phyloP scores from a whole-genome alignment of 2,888 invertebrate genomes.

The Willowsia nigromaculata region DNA sequence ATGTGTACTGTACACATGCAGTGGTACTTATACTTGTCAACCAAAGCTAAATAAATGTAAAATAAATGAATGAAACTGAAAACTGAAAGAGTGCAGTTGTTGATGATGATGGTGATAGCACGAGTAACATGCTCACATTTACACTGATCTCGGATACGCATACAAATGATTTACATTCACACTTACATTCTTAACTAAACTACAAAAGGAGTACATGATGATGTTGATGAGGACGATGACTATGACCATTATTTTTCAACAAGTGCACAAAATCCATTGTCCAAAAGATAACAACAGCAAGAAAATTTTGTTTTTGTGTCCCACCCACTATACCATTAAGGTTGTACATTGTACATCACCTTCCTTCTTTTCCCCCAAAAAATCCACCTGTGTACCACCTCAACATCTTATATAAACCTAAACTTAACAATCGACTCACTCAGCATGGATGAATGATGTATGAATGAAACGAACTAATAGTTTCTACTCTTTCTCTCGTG shows the following conservation, averaged over 20 bases:
- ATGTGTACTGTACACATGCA: not conserved
- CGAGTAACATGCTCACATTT: not conserved
- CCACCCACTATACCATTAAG: conserved; percentile 11
- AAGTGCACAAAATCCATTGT: conserved; percentile 30
- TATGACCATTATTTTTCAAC: conserved; percentile 41
- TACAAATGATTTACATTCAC: conserved; percentile 10
- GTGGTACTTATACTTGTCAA: conserved; percentile 39
- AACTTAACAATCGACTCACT: not conserved
- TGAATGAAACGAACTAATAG: not conserved
- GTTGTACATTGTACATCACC: not conserved
- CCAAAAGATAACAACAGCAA: conserved; percentile 19
- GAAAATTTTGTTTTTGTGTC: conserved; percentile 1
- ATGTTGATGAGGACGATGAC: not conserved
- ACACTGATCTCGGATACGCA: not conserved
- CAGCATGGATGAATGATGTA: not conserved
- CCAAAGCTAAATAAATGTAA: conserved; percentile 44
- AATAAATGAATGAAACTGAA: conserved; percentile 48
- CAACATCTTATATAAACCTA: not conserved
- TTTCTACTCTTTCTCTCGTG: not conserved
- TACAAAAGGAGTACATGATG: not conserved
- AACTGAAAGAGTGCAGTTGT: not conserved
- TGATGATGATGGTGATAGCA: conserved; percentile 1
- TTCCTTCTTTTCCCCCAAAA: conserved; percentile 1
- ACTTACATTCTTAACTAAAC: not conserved
- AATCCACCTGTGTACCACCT: not conserved